Evolutionary conservation across 2,888 invertebrate genomes (phyloP).

Genomic region (Perithous albicinctus): DNA sequence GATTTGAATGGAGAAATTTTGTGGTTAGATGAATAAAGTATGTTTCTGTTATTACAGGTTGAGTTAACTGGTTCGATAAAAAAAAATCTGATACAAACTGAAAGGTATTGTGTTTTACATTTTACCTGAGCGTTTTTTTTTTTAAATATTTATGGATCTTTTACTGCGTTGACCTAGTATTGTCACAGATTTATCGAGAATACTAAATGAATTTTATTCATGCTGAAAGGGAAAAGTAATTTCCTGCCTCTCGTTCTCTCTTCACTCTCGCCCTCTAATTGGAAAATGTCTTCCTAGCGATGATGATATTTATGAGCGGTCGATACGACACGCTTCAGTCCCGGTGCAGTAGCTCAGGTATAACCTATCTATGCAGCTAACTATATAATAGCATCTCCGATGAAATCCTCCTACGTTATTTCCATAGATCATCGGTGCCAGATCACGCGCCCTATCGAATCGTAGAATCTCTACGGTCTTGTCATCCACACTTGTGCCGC

Average conservation of each 20-base stretch:
- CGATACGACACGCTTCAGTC: conserved; percentile 26
- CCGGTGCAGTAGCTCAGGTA: conserved; percentile 17
- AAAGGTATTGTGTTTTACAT: not conserved
- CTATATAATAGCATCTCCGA: conserved; percentile 8
- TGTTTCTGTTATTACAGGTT: not conserved
- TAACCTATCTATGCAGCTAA: not conserved
- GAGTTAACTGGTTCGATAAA: not conserved
- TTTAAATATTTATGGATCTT: conserved; percentile 11
- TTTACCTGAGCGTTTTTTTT: too few relatives aligned
- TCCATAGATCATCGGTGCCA: conserved; percentile 49
- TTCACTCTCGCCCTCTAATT: conserved; percentile 36
- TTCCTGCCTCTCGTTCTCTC: conserved; percentile 24
- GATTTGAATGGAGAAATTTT: not conserved
- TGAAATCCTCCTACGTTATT: conserved; percentile 30
- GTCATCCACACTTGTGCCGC: not conserved
- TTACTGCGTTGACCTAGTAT: conserved; percentile 11
- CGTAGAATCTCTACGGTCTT: conserved; percentile 44
- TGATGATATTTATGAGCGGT: conserved; percentile 44
- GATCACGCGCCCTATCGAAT: conserved; percentile 35
- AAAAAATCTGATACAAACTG: not conserved
- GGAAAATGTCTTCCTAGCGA: conserved; percentile 21
- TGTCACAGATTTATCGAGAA: conserved; percentile 27
- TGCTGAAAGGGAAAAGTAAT: conserved; percentile 24
- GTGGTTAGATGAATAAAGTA: not conserved
- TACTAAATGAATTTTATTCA: conserved; percentile 11